A percentile compares a stretch with the other conserved stretches of the same genome.
These are phyloP conservation scores for Dastarcus helophoroides DNA, from an alignment of 2,888 invertebrate species.

Conservation along the genomic window DNA sequence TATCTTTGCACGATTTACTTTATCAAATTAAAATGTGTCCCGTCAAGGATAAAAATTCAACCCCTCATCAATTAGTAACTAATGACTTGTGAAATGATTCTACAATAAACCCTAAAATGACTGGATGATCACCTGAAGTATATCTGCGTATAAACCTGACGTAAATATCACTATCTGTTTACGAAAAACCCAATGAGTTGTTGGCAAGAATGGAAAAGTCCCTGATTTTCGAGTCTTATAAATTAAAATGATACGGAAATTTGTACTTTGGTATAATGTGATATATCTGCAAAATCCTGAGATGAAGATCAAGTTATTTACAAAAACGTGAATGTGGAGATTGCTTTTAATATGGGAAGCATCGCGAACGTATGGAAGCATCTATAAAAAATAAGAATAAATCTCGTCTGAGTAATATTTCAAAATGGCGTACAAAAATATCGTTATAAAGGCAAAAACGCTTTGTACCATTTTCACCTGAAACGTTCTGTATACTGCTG, in stretches of 20 bases:
- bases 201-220: constrained; percentile 19
- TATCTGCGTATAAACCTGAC: too few relatives aligned
- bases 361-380: constrained; percentile 28
- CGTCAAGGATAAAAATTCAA: too few relatives aligned
- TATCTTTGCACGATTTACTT: too few relatives aligned
- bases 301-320: background rate
- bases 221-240: constrained; percentile 14
- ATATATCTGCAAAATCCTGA: constrained; percentile 15
- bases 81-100: too few relatives aligned
- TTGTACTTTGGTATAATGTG: constrained; percentile 26
- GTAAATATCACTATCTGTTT: too few relatives aligned
- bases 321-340: constrained; percentile 6
- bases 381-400: constrained; percentile 25
- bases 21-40: too few relatives aligned
- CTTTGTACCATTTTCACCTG: constrained; percentile 37
- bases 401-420: constrained; percentile 22
- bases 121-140: too few relatives aligned
- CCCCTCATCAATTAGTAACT: too few relatives aligned
- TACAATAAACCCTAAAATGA: too few relatives aligned
- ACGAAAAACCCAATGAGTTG: constrained; percentile 18
- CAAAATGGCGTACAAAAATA: constrained; percentile 37
- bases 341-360: constrained; percentile 27
- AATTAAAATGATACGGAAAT: constrained; percentile 21
- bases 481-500: constrained; percentile 27
- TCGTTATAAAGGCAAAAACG: constrained; percentile 35